Evolutionary conservation across 2,797 vertebrate species (phyloP), one percentile per base, ranked within the genome.

Genomic region (Sebastes reedi): DNA sequence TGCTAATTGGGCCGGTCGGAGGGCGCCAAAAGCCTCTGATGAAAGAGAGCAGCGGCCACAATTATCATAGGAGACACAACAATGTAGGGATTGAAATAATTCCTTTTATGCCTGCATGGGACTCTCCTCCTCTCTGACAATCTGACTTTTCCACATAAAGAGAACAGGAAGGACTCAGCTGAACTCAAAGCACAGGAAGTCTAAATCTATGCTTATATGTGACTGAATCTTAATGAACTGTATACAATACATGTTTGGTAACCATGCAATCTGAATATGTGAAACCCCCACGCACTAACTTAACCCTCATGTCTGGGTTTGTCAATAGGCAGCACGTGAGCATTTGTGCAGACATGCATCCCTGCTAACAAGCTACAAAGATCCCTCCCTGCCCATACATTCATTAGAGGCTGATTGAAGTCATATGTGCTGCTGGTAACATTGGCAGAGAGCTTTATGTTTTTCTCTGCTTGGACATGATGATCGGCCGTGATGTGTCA

Each of bases 51-150:
- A 68, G 68, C 52, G 54, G 77, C 78, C 80, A 80, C 83, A 85
- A 81, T 91, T 91, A 91, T 89, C 75, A 85, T 29, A 77, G 80
- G 80, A 92, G 90, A 89, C 89, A 90, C 87, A 90, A 89, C 86
- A 90, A 92, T 89, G 72, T 70, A 77, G 88, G 91, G 88, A 92
- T 95, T 94, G 87, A 94, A 94, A 93, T 94, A 89, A 94, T 95
- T 86, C 70, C 76, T 84, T 69, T 88, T 80, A 77, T 89, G 71
- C 58, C 54, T 69, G 64, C 77, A 54, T 85, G 67, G 75, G 59
- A 80, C 79, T 29, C 46, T 60, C 69, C 64, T 69, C 36, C 46
- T 77, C n/a, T 73, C 32, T 75, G 71, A 74, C 74, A 62, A 39
- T 69, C 68, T 77, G 81, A 86, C 73, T 75, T 77, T 83, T 54